These are phyloP conservation scores for Dascillus cervinus DNA, from an alignment of 2,888 invertebrate genomes.

Conservation along the genomic window DNA sequence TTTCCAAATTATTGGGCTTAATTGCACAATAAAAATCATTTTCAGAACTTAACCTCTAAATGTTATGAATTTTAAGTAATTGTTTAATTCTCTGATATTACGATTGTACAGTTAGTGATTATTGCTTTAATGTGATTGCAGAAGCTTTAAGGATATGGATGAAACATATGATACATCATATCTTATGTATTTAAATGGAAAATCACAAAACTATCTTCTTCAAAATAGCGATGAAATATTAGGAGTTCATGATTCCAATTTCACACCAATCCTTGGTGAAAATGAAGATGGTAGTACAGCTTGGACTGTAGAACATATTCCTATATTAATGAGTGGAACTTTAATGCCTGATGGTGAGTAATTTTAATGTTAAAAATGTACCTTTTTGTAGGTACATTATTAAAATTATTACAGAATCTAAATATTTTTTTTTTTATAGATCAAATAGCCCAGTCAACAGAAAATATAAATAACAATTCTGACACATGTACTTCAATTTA, in stretches of 20 bases:
- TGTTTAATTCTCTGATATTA: no score
- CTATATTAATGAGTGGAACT: conserved; percentile 30
- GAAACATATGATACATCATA: conserved; percentile 32
- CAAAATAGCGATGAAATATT: conserved; percentile 26
- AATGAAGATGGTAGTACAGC: conserved; percentile 28
- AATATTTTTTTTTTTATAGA: background rate
- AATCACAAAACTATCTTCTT: conserved; percentile 28
- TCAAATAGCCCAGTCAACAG: background rate
- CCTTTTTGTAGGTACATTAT: background rate
- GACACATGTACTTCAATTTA: no score
- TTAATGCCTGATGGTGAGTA: conserved; percentile 25
- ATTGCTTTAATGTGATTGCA: no score
- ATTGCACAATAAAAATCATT: no score
- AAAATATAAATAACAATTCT: background rate
- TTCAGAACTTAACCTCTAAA: no score
- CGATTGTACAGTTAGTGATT: no score
- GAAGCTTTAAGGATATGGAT: conserved; percentile 8
- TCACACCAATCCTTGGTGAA: conserved; percentile 33
- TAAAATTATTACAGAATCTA: background rate
- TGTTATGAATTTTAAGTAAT: no score
- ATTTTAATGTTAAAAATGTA: background rate
- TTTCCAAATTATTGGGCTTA: no score
- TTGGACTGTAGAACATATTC: conserved; percentile 34
- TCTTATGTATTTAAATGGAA: conserved; percentile 32
- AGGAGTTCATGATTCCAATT: conserved; percentile 25